Evolutionary conservation across 2,797 vertebrate species (phyloP), one percentile per base, ranked within the genome.

Genomic region (Hydrolagus colliei): DNA sequence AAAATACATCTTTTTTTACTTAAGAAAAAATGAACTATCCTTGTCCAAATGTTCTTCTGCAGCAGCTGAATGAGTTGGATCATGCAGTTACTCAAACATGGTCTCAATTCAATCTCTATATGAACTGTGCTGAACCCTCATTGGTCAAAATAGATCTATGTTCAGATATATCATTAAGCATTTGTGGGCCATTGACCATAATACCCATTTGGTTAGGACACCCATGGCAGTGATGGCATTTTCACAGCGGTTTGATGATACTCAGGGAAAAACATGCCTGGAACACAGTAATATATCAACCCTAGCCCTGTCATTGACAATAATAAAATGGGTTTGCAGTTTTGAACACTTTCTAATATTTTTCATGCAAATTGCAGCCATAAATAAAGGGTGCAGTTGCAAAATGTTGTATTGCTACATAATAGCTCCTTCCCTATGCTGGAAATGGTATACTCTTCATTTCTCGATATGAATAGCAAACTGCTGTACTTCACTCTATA

Each of bases 141-240:
- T 63, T 52, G 41, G 41, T 52, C 41, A 52, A 52, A 12, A 71
- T 71, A 71, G 18, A 71, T 20, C 18, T 12, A 0, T 27, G 12
- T 22, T 79, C 77, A 13, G 22, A 79, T 14, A 63, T 13, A 14
- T 9, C 20, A 77, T 77, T 11, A 74, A 77, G 41, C 8, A n/a
- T 76, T 20, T 76, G 74, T 76, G 75, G 14, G 16, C 16, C 62
- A 11, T 63, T 63, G 22, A 67, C n/a, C 22, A 32, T 80, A 27
- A 63, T 14, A 65, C 63, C 78, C 78, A 80, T 18, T 80, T 67
- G 78, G 35, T 63, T 80, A 27, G 22, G 78, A 80, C 14, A 65
- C 63, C 75, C 41, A 77, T 0, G 41, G 1, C 41, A 74, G 73
- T 32, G 18, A 10, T 77, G 22, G 20, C 59, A 2, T 78, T 10